Percentiles rank a stretch among this genome's conserved stretches.
Conservation (phyloP, 2,113 vertebrate genomes). For the Cyanoliseus patagonus region DNA sequence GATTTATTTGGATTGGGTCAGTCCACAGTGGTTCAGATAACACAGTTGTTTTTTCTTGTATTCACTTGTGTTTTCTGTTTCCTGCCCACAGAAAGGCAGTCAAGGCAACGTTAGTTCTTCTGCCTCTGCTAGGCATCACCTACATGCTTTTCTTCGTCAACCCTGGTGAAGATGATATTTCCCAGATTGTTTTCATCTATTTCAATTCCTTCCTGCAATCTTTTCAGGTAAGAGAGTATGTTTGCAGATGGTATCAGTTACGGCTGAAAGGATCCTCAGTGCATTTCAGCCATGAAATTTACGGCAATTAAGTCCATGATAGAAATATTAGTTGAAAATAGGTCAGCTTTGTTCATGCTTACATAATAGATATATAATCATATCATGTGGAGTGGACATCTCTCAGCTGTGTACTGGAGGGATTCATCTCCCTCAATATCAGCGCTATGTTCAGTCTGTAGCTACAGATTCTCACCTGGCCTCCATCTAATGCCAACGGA, state of each 20-base stretch:
- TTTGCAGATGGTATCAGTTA: background rate
- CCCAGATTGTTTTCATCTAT: conserved; percentile 97
- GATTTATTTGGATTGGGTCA: background rate
- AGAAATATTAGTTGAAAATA: background rate
- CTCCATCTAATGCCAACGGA: background rate
- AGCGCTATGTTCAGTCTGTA: background rate
- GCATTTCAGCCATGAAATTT: background rate
- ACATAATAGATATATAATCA: fast-evolving
- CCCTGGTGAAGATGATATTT: conserved; percentile 94
- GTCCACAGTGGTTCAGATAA: background rate
- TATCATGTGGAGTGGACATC: background rate
- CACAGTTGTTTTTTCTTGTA: background rate
- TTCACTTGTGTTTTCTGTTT: background rate
- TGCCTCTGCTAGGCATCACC: conserved; percentile 94
- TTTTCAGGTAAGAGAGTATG: conserved; percentile 86
- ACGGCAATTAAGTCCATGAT: fast-evolving
- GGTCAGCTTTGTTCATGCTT: background rate
- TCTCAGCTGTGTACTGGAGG: background rate
- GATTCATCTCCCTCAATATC: background rate
- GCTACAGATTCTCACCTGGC: background rate
- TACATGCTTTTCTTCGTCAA: conserved; percentile 99
- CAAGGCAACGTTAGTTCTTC: conserved; percentile 92
- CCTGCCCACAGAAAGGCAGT: conserved; percentile 88
- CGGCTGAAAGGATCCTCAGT: background rate
- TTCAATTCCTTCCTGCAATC: conserved; percentile 99